Base-by-base conservation (phyloP, 2,113 vertebrate species). In the Daubentonia madagascariensis region DNA sequence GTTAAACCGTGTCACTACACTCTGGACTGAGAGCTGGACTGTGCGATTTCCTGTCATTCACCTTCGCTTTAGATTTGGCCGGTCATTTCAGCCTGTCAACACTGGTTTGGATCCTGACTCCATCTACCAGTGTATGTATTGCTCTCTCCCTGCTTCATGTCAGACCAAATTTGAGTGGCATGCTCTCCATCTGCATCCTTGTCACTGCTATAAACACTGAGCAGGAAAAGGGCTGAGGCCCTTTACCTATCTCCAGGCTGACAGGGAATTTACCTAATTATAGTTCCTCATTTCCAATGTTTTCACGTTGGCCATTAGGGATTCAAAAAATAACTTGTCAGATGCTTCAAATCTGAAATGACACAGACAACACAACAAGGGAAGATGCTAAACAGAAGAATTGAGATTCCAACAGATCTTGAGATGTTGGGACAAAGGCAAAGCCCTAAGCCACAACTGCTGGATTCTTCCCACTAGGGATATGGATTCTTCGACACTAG, bases 61-160 rank as follows among this genome's bases (percentile, higher is more conserved):
- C 48, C 13, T 17, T 40, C 25, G 32, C 90, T 50, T 52, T 25
- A 48, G 17, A 54, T 73, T 35, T n/a, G 52, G 89, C 35, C 30
- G 84, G 3, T 88, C 78, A 14, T 1, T 32, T 35, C 80, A 13
- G 85, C 75, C 78, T 7, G 3, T 54, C 17, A 13, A 45, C 54
- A 28, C 70, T 73, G 57, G n/a, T 76, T 70, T 37, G 52, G 68
- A 65, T 40, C 43, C 76, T 1, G 68, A 28, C 52, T 80, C 45
- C 57, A 23, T 32, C 45, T 54, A 12, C 20, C 93, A 48, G 2
- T 12, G 1, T 20, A 28, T 4, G 10, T n/a, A 8, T 9, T 0
- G 0, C 48, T 52, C 18, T 73, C 65, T 50, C 16, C 25, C 23
- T 2, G 0, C 63, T 43, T 28, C 18, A 0, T 1, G 4, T 85